A percentile compares a stretch with the other conserved stretches of the same genome.
Conservation (phyloP, 2,113 vertebrate species). For the Clupea harengus region DNA sequence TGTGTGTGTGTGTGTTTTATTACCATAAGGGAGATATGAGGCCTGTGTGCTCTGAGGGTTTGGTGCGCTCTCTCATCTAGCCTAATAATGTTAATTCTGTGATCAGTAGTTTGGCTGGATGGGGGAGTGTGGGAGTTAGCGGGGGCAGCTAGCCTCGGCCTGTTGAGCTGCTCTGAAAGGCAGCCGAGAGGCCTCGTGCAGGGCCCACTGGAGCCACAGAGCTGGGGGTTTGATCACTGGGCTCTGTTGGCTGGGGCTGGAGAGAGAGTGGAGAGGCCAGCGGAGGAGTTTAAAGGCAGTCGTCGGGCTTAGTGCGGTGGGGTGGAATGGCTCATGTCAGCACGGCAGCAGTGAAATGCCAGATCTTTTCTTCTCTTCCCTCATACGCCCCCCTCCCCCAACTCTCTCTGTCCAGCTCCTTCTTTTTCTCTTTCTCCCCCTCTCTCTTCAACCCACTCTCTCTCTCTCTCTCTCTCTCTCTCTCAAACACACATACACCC, state of each 20-base stretch:
- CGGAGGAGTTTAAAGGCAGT: neutral
- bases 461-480: slow-evolving; percentile 1
- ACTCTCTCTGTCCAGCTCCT: neutral
- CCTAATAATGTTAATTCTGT: slow-evolving; percentile 9
- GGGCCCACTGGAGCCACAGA: neutral
- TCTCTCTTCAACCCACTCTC: slow-evolving; percentile 9
- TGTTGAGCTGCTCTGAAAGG: neutral
- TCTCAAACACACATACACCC: neutral
- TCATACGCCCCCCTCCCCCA: neutral
- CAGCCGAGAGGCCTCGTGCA: neutral
- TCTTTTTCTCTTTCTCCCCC: neutral
- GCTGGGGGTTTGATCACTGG: neutral
- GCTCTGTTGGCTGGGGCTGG: neutral
- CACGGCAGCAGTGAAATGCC: neutral
- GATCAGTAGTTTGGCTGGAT: neutral
- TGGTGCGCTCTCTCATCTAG: neutral
- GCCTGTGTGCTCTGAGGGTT: neutral
- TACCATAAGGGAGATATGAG: neutral
- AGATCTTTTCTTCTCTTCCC: slow-evolving; percentile 6
- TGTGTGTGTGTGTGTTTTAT: neutral
- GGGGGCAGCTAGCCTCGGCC: neutral
- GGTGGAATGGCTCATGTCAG: neutral
- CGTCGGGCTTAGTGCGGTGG: neutral
- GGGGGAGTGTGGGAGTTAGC: neutral
- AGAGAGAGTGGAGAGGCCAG: neutral